A percentile compares a stretch with the other conserved stretches of the same genome.
Conservation (phyloP, 2,797 vertebrate genomes). For the Telmatherina bonti region DNA sequence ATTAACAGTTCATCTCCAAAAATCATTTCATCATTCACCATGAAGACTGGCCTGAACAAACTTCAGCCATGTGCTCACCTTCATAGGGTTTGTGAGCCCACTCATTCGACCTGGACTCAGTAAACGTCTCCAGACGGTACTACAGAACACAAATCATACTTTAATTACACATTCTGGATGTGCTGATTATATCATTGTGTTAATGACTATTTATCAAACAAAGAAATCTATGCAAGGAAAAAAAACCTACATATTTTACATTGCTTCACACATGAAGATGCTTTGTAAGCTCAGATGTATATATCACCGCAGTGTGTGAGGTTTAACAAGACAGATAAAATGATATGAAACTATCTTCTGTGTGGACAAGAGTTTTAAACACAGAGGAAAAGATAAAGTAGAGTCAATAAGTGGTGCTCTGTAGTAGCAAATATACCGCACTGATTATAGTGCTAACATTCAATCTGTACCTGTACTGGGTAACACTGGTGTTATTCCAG, state of each 20-base stretch:
- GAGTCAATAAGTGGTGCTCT: neutral
- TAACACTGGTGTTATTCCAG: neutral
- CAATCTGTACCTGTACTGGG: too few species aligned
- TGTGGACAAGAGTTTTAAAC: neutral
- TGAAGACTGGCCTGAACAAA: neutral
- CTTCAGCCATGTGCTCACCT: conserved; percentile 41
- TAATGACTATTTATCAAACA: neutral
- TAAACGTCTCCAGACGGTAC: conserved; percentile 84
- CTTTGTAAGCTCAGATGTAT: neutral
- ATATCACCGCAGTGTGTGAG: neutral
- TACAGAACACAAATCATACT: conserved; percentile 49
- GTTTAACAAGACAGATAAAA: neutral
- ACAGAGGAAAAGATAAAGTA: neutral
- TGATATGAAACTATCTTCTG: neutral
- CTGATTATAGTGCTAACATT: too few species aligned
- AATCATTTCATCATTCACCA: neutral
- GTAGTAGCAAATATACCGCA: neutral
- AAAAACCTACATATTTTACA: neutral
- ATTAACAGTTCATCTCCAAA: neutral
- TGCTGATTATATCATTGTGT: neutral
- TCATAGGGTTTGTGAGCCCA: conserved; percentile 61
- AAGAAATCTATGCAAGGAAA: neutral
- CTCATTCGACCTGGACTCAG: conserved; percentile 71
- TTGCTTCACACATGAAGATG: neutral
- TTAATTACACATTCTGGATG: neutral